A percentile compares a stretch with the other conserved stretches of the same genome.
Conservation (phyloP, 2,888 invertebrate species). For the Plebejus melissa region DNA sequence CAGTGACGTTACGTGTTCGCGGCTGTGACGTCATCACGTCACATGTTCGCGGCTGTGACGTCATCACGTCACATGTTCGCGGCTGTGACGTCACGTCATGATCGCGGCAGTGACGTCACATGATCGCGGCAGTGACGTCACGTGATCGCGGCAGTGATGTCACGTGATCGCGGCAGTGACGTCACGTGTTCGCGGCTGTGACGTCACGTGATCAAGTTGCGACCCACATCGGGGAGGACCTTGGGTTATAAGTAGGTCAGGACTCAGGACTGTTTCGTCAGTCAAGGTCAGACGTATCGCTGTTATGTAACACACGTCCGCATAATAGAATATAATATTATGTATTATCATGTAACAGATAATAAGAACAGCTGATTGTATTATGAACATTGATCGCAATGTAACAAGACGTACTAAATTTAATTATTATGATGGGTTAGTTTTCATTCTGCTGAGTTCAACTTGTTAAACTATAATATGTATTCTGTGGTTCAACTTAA, state of each 20-base stretch:
- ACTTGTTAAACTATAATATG: too few species aligned
- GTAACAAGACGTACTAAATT: too few species aligned
- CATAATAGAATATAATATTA: background rate
- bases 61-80: too few species aligned
- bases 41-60: too few species aligned
- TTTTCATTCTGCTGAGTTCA: too few species aligned
- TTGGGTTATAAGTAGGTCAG: background rate
- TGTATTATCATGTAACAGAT: constrained; percentile 6
- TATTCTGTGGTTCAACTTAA: too few species aligned
- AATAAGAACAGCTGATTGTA: background rate
- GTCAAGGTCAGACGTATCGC: constrained; percentile 15
- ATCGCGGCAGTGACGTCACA: background rate
- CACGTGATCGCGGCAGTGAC: background rate
- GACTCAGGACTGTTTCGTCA: constrained; percentile 15
- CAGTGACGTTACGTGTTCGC: too few species aligned
- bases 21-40: too few species aligned
- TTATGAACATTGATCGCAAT: background rate
- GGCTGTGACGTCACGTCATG: too few species aligned
- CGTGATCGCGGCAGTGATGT: too few species aligned
- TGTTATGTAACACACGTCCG: background rate
- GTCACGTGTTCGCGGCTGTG: background rate
- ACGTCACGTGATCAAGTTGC: background rate
- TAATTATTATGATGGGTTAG: too few species aligned
- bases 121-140: too few species aligned
- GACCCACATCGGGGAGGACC: constrained; percentile 19